Base-by-base conservation (phyloP, 1,140 invertebrate genomes). In the Gerris buenoi region DNA sequence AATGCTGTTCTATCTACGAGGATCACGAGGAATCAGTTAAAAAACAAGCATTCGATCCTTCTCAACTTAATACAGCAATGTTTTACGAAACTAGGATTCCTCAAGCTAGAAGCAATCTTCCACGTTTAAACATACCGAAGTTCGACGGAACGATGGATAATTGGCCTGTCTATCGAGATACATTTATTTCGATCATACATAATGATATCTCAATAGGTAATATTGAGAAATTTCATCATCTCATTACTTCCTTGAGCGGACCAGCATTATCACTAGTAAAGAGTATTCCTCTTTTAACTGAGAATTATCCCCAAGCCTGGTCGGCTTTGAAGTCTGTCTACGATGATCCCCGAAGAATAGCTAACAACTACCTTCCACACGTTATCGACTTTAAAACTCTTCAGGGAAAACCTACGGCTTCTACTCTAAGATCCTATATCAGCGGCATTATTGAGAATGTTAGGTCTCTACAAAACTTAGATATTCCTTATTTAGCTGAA, bases 381-480 rank as follows among this genome's bases (percentile, higher is more conserved):
- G 28, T 65, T 65, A 22, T 65, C 28, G 23, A 65, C n/a, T 25
- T 57, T 15, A 23, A 57, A n/a, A 3, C 18, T 22, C 28, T 3
- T 15, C 5, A 3, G 14, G 3, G 28, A 5, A 65, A 22, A 27
- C 22, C 22, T 5, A 2, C 28, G 73, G 71, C 26, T 62, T 76
- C 18, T 76, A 76, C 67, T 13, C 73, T 13, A 15, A 72, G 46
- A n/a, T 58, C 13, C 33, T 66, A 14, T 56, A 69, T 64, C 1
- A 14, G 3, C 25, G 65, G 18, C 68, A 69, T 59, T 64, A 70
- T 57, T 60, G n/a, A 1, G 58, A 27, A 2, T 25, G 58, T 13
- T 68, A 78, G 33, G 56, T 79, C 15, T 67, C 71, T 27, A 71
- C 76, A 2, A 79, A 78, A 71, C 18, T 46, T 46, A 46, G 18